Evolutionary conservation across 2,797 vertebrate genomes (phyloP).

Genomic region (Cryptoprocta ferox): DNA sequence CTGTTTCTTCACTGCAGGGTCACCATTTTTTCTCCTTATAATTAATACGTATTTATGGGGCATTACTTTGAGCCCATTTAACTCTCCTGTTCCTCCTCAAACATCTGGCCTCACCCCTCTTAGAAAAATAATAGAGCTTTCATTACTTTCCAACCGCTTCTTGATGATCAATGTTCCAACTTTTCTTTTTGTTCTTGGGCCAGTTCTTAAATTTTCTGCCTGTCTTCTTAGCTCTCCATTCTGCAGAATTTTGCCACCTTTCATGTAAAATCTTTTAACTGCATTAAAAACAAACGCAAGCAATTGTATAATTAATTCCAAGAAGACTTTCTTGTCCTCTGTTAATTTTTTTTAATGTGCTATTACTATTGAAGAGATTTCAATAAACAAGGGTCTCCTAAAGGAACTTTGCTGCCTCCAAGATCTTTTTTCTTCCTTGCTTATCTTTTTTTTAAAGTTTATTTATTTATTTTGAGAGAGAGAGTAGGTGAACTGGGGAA

Average conservation of each 20-base stretch:
- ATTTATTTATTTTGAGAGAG: too few species aligned
- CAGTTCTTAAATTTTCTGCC: neutral
- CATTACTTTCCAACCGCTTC: neutral
- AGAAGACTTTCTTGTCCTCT: neutral
- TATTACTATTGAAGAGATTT: neutral
- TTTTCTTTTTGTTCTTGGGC: neutral
- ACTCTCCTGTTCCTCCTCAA: neutral
- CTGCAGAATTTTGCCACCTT: neutral
- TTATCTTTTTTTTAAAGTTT: neutral
- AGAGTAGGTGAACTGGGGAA: too few species aligned
- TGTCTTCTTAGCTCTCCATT: neutral
- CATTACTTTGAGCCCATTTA: neutral
- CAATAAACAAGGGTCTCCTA: neutral
- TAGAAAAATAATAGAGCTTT: neutral
- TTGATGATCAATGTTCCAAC: neutral
- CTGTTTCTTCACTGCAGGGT: neutral
- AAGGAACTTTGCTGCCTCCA: neutral
- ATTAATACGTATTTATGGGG: neutral
- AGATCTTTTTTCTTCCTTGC: neutral
- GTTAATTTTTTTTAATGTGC: neutral
- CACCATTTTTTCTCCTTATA: neutral
- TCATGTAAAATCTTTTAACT: slow-evolving; percentile 7
- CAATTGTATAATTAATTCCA: neutral
- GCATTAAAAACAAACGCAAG: neutral
- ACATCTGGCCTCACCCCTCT: neutral